Percentiles rank a stretch among this genome's conserved stretches.
These are phyloP conservation scores for Myripristis jacobus DNA, from an alignment of 2,797 vertebrate species.

Conservation along the genomic window DNA sequence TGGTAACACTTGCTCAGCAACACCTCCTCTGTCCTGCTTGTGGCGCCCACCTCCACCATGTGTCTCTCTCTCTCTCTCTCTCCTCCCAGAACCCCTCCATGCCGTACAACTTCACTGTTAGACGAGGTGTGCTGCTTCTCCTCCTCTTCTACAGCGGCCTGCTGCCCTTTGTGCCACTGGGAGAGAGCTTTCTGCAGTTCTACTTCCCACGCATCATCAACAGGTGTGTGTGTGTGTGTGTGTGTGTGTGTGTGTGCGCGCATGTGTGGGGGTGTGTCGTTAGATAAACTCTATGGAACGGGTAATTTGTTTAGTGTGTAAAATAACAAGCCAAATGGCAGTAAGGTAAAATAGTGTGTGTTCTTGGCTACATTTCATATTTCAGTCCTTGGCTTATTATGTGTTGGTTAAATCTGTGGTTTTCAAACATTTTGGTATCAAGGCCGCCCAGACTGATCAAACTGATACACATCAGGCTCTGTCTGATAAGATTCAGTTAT, in stretches of 20 bases:
- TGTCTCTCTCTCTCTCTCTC: neutral
- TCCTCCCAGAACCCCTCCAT: conserved; percentile 81
- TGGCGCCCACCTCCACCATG: neutral
- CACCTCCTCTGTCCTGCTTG: neutral
- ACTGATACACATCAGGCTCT: too few relatives aligned
- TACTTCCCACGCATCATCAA: conserved; percentile 89
- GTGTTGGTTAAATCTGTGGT: too few relatives aligned
- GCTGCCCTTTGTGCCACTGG: conserved; percentile 85
- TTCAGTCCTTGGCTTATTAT: too few relatives aligned
- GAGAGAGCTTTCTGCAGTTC: conserved; percentile 90
- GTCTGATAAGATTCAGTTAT: too few relatives aligned
- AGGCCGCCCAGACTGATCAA: too few relatives aligned
- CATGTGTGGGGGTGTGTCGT: conserved; percentile 1
- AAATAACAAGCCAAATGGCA: neutral
- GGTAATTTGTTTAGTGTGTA: neutral
- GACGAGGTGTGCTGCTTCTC: conserved; percentile 84
- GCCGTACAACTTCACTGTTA: conserved; percentile 87
- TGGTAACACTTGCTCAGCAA: neutral
- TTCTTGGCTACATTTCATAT: too few relatives aligned
- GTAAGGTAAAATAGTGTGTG: neutral
- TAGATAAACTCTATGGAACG: neutral
- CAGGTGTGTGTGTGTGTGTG: conserved; percentile 66
- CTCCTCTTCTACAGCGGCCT: conserved; percentile 89
- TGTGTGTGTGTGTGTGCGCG: conserved; percentile 13
- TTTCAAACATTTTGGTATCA: too few relatives aligned